Conservation (phyloP, 2,888 invertebrate genomes). For the Brachynemurus nebulosus region DNA sequence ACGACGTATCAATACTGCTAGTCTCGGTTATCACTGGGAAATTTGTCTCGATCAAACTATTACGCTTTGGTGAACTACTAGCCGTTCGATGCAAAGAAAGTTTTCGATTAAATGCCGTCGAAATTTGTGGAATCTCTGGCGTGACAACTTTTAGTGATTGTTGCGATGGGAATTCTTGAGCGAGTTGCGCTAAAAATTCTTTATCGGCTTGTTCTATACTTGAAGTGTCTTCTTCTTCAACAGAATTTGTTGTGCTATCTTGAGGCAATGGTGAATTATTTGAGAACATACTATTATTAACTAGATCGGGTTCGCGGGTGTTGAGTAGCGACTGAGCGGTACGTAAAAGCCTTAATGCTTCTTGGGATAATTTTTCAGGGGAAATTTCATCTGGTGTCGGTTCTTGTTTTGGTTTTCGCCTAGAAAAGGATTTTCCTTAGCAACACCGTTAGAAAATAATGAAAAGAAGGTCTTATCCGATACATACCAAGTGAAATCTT, state of each 20-base stretch:
- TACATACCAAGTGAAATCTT: conserved; percentile 45
- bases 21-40: not conserved
- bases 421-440: conserved; percentile 14
- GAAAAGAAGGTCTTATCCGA: conserved; percentile 20
- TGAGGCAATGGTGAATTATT: too few species aligned
- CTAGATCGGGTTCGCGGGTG: conserved; percentile 45
- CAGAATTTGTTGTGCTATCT: conserved; percentile 6
- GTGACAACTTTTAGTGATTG: conserved; percentile 8
- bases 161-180: conserved; percentile 27
- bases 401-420: conserved; percentile 30
- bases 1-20: not conserved
- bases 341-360: conserved; percentile 48
- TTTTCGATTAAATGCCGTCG: conserved; percentile 27
- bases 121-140: conserved; percentile 20
- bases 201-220: conserved; percentile 22
- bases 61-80: conserved; percentile 1
- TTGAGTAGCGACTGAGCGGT: conserved; percentile 49
- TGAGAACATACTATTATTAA: conserved; percentile 11
- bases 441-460: too few species aligned
- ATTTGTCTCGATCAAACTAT: conserved; percentile 3
- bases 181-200: conserved; percentile 28
- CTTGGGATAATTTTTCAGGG: conserved; percentile 49
- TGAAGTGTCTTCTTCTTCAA: conserved; percentile 15
- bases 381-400: conserved; percentile 35
- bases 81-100: conserved; percentile 25